Evolutionary conservation across 2,888 invertebrate species (phyloP), one percentile per base, ranked within the genome.

Genomic region (Helleia helle): DNA sequence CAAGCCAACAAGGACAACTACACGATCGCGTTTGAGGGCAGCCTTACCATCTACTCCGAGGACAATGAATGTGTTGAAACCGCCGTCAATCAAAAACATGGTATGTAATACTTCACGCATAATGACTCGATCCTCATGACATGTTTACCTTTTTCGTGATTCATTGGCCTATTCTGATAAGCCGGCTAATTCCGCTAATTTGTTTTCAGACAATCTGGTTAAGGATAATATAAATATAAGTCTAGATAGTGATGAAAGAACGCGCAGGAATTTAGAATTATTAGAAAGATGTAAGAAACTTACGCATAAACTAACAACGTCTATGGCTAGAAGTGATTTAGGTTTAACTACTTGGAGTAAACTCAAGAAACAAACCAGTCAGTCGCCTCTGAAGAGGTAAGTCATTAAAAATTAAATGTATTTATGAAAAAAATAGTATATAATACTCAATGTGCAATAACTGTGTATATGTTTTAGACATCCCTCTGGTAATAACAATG

Each of bases 1-100:
- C 93, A 93, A 77, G 93, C 94, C 48, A 95, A 95, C 73, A 95
- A 96, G 85, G 93, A 95, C 76, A 96, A 96, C 84, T 96, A 96
- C 71, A 96, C 96, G 50, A 95, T 96, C 62, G 96, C 96, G 53
- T 96, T 96, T 62, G 95, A 96, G 84, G 96, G 95, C 62, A 93
- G 93, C 59, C 87, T 91, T 56, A 91, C 92, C 51, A 90, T 92
- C 86, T 93, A 92, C 73, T 93, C 94, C 40, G 94, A 94, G 76
- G 93, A 92, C 68, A 93, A 92, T 65, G 92, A 92, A 77, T 91
- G 90, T 73, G 85, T 61, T 51, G 84, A 83, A 66, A 58, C 66
- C 44, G 66, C 79, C 73, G 83, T 83, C 81, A 83, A 74, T 81
- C 76, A 81, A 72, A 80, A 68, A 76, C 77, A 75, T 84, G 84